Evolutionary conservation across 2,888 invertebrate genomes (phyloP).

Genomic region (Blomia tropicalis): DNA sequence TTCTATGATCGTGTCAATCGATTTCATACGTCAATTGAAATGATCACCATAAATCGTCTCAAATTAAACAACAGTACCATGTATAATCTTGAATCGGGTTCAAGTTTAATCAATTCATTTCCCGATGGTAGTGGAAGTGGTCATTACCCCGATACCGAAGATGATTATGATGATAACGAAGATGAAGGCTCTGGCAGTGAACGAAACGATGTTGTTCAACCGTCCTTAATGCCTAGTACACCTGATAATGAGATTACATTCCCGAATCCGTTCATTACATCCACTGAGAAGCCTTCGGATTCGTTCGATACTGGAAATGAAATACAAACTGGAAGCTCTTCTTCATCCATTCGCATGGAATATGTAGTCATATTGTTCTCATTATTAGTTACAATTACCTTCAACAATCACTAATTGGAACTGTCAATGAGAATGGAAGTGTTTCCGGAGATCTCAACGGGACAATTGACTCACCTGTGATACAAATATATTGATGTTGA

Average conservation of each 20-base stretch:
- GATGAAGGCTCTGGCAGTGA: neutral
- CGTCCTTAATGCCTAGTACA: neutral
- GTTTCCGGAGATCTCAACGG: no score
- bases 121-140: conserved; percentile 9
- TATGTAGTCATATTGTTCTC: no score
- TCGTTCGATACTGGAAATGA: no score
- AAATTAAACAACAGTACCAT: neutral
- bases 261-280: neutral
- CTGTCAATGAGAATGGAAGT: no score
- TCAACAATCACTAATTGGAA: no score
- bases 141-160: neutral
- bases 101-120: neutral
- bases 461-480: no score
- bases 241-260: neutral
- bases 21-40: neutral
- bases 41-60: neutral
- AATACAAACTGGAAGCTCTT: no score
- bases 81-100: neutral
- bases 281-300: no score
- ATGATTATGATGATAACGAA: neutral
- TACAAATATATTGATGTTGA: no score
- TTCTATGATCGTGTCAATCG: neutral
- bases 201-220: no score
- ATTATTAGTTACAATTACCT: no score
- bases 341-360: no score